phyloP scores from a whole-genome alignment of 2,888 invertebrate genomes.

The Pseudococcus longispinus region DNA sequence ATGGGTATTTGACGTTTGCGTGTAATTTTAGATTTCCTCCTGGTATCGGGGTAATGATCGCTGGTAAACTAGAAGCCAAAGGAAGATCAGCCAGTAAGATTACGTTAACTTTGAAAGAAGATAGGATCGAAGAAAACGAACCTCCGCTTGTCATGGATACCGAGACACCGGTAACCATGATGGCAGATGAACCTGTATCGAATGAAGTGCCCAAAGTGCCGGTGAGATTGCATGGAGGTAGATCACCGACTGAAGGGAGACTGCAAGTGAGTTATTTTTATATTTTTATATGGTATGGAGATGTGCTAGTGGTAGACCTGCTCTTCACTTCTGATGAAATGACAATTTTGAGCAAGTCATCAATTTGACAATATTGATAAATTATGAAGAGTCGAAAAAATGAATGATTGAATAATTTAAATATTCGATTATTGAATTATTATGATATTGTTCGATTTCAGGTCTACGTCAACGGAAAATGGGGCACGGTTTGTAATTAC shows the following conservation, averaged over 20 bases:
- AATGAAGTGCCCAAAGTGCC: constrained; percentile 42
- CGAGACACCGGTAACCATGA: constrained; percentile 3
- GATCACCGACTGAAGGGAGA: constrained; percentile 83
- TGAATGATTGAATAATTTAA: too few relatives aligned
- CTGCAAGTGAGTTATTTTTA: constrained; percentile 68
- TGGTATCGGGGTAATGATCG: constrained; percentile 94
- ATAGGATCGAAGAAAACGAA: constrained; percentile 62
- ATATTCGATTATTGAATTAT: not conserved
- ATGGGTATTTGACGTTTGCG: not conserved
- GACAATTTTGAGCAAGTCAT: too few relatives aligned
- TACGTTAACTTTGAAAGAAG: constrained; percentile 79
- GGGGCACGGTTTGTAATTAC: constrained; percentile 98
- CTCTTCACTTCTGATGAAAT: too few relatives aligned
- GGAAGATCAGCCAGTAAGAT: constrained; percentile 82
- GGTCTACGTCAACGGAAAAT: constrained; percentile 81
- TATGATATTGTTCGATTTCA: constrained; percentile 61
- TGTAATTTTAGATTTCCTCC: constrained; percentile 77
- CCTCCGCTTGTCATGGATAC: constrained; percentile 66
- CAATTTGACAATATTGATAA: too few relatives aligned
- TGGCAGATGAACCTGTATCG: constrained; percentile 43
- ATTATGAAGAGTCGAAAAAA: too few relatives aligned
- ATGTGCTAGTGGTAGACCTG: too few relatives aligned
- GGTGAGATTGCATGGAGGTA: constrained; percentile 66
- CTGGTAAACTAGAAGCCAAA: constrained; percentile 85
- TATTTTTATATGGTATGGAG: too few relatives aligned